Conservation (phyloP, 2,888 invertebrate species). For the Caenorhabditis sp. region DNA sequence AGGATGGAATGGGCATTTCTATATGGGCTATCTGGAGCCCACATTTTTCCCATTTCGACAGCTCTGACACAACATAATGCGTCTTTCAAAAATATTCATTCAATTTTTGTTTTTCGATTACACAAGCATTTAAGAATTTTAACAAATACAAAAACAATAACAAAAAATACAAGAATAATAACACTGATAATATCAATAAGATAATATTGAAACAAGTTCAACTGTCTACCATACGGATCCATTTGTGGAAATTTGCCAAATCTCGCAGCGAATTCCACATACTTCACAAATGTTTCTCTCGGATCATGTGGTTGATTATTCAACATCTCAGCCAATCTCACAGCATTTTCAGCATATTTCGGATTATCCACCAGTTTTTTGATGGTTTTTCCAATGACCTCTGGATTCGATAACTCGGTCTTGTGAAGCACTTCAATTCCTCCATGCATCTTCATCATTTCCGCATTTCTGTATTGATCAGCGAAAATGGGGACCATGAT, state of each 20-base stretch:
- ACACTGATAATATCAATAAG: too few species aligned
- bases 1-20: too few species aligned
- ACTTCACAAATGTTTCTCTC: slow-evolving; percentile 23
- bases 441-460: slow-evolving; percentile 21
- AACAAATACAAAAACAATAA: too few species aligned
- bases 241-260: slow-evolving; percentile 7
- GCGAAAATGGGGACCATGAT: slow-evolving; percentile 19
- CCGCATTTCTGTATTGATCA: slow-evolving; percentile 30
- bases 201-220: too few species aligned
- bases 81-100: too few species aligned
- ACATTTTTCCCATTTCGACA: too few species aligned
- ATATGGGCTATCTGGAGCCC: too few species aligned
- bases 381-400: background rate
- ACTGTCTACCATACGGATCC: slow-evolving; percentile 2
- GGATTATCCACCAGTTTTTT: background rate
- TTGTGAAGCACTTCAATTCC: background rate
- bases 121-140: too few species aligned
- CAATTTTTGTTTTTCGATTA: too few species aligned
- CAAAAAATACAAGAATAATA: too few species aligned
- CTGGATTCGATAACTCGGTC: background rate
- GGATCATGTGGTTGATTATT: slow-evolving; percentile 13
- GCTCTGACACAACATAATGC: too few species aligned
- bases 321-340: slow-evolving; percentile 12
- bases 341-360: slow-evolving; percentile 11
- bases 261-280: slow-evolving; percentile 23